Evolutionary conservation across 2,888 invertebrate species (phyloP), one percentile per base, ranked within the genome.

Genomic region (Esperia sulphurella): DNA sequence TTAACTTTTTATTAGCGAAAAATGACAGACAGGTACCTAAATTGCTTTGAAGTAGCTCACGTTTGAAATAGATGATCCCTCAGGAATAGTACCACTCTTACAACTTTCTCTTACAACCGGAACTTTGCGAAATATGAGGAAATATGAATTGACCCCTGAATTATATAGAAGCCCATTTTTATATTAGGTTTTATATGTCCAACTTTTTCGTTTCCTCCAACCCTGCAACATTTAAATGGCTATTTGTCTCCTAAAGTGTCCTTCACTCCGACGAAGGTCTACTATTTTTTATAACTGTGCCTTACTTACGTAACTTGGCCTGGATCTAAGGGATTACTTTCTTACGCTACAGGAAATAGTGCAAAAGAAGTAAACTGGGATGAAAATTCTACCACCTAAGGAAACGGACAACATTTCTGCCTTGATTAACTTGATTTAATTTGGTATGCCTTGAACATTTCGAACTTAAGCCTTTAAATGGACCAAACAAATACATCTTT

Each of bases 191-290:
- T 21, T 40, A 39, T 10, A 10, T 28, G 30, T 9, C 30, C 42
- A 31, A 44, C 47, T 45, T 47, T 57, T 50, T 49, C 48, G 48
- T 51, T 49, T 54, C 52, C 55, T 52, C 51, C 49, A 33, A 35
- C 30, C 33, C 46, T 30, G 44, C 46, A 56, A 56, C 55, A 57
- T 67, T 71, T 63, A 64, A 65, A 67, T 58, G 61, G 57, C 64
- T 60, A 75, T 77, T 71, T 70, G 71, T 79, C 74, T 77, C 71
- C 60, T 53, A 54, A 63, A 64, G 58, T 65, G 69, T 72, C 79
- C 59, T 50, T 71, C 73, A 64, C 54, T 59, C 46, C 51, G 70
- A 72, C 54, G 58, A 54, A 68, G 70, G 73, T 61, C 57, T 49
- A 50, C 56, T 49, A 50, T 55, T 66, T 72, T 69, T 73, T 72